Base-by-base conservation (phyloP, 2,888 invertebrate genomes). In the Piscicola geometra region DNA sequence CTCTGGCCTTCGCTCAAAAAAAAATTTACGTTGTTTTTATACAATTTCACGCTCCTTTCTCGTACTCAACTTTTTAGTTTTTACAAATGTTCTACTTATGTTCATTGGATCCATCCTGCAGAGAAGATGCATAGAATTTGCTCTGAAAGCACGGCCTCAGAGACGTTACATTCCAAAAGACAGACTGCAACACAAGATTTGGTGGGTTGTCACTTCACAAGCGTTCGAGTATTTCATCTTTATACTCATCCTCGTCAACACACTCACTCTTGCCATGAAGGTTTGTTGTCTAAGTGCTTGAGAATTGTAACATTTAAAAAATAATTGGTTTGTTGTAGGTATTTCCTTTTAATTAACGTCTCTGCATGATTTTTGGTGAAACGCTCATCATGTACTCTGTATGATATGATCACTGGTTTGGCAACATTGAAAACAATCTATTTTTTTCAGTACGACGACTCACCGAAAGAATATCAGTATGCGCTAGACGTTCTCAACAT, bases 201-300 rank as follows among this genome's bases (percentile, higher is more conserved):
- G 99, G 99, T 99, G 98, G 97, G 94, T 99, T 85, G 98, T 99
- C 70, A 99, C 99, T 56, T 99, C 99, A 36, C 93, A 94, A 84
- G 73, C 41, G 0, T 99, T 99, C 86, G 99, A 99, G 86, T 99
- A 98, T 85, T 93, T 93, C 71, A 98, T 99, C 84, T 99, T 99
- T 87, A 91, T 92, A 66, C 89, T 99, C 80, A 99, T 99, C 86
- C 92, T 99, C 90, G 91, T 96, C 86, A 99, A 99, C 86, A 99
- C 99, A 0, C 91, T 99, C 77, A 94, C 96, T 0, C 88, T 99
- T 76, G 98, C 97, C 1, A 97, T 98, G 96, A 97, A 87, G 85
- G 87, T 88, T 81, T 79, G 81, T 76, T 41, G 41, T 41, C 15
- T n/a, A n/a, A n/a, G n/a, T n/a, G n/a, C n/a, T n/a, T n/a, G n/a